Base-by-base conservation (phyloP, 2,888 invertebrate species). In the Patella depressa region DNA sequence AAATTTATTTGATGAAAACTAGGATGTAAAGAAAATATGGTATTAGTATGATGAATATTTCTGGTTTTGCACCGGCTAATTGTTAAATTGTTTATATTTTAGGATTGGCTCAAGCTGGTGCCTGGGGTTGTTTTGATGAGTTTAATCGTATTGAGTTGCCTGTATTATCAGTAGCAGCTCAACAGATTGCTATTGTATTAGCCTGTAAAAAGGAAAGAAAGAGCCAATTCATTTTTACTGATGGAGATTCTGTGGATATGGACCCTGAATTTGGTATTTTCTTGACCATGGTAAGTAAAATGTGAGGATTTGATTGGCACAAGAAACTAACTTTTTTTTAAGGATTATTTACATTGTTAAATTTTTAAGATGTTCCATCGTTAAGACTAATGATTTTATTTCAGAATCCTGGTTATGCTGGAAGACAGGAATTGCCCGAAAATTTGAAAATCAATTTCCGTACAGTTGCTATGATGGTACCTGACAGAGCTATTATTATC, bases 401-500 rank as follows among this genome's bases (percentile, higher is more conserved):
- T 12, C 89, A 98, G 98, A 98, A 98, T 93, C 98, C 98, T 19
- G 98, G 98, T 0, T 98, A 98, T 90, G 98, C 98, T 53, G 98
- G 98, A 0, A 94, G 98, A 78, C 98, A 98, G 88, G 98, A 98
- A 91, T 92, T 98, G 73, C 98, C 98, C 0, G 98, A 98, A 93
- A 98, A 98, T 92, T 93, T 98, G 84, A 98, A 98, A 93, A 97
- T 98, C 86, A 98, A 98, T 92, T 98, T 98, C 92, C 95, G 98
- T 76, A 98, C 98, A 0, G 98, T 98, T 0, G 97, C 98, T 70
- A 98, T 98, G 98, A 98, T 98, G 98, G 98, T 98, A 19, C 98
- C 98, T 0, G 98, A 98, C 91, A 93, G 98, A 79, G 98, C 98
- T 92, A 98, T 98, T 88, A 98, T 98, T 88, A 98, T 98, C 84